Evolutionary conservation across 2,888 invertebrate species (phyloP).

Genomic region (Hipparchia sbordonii): DNA sequence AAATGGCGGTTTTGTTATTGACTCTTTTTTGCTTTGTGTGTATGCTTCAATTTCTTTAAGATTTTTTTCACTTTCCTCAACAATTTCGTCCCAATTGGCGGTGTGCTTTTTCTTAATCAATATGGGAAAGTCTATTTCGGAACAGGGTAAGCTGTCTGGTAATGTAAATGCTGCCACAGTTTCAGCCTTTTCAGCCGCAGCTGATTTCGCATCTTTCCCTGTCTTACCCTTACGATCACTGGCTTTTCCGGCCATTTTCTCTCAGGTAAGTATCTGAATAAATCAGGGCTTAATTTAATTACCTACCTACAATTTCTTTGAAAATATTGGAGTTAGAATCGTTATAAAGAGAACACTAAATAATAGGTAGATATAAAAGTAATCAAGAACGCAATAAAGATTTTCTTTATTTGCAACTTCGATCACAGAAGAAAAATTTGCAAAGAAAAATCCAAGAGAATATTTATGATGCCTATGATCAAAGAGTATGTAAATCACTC

Average conservation of each 20-base stretch:
- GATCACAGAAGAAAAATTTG: no score
- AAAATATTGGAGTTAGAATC: no score
- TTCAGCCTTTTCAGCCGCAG: constrained; percentile 49
- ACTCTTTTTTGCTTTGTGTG: constrained; percentile 52
- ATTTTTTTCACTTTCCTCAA: constrained; percentile 57
- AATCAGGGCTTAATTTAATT: no score
- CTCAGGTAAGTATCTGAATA: no score
- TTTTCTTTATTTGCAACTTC: no score
- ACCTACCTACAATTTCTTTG: no score
- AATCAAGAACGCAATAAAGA: no score
- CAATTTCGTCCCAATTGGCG: constrained; percentile 65
- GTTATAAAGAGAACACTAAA: no score
- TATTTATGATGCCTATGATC: no score
- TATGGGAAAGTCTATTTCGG: constrained; percentile 68
- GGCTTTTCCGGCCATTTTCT: constrained; percentile 58
- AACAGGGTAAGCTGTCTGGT: constrained; percentile 70
- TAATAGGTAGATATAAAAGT: no score
- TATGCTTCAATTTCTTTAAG: constrained; percentile 58
- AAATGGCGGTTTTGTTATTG: constrained; percentile 57
- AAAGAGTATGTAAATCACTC: no score
- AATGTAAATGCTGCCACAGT: constrained; percentile 58
- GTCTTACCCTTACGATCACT: constrained; percentile 63
- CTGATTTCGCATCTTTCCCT: constrained; percentile 52
- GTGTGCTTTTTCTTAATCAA: constrained; percentile 49
- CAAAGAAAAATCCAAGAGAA: no score